Base-by-base conservation (phyloP, 2,888 invertebrate genomes). In the Temnothorax rugatulus region DNA sequence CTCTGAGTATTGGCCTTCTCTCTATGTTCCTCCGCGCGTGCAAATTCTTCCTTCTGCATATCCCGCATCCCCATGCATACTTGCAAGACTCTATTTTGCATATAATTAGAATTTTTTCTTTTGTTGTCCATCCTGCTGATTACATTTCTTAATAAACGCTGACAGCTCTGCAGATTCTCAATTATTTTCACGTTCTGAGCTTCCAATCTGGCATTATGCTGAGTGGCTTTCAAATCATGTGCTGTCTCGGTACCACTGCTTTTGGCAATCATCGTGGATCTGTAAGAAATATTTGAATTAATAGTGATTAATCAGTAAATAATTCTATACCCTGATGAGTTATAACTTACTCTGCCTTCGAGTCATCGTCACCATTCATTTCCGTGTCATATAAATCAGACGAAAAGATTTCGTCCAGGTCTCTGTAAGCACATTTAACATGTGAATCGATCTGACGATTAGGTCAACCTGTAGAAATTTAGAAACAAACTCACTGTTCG, bases 1-100 rank as follows among this genome's bases (percentile, higher is more conserved):
- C 74, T 81, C 34, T 79, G 79, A 8, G 21, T 4, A 18, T 54
- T 61, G 57, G 87, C 84, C 61, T 82, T 69, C 13, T 54, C n/a
- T 25, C 29, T 59, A 7, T 71, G 66, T 38, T 50, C 52, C 9
- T 73, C 61, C 18, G 41, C 50, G 4, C 73, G 81, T 9, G 47
- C 4, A 38, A 18, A 25, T 4, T 54, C 82, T 21, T 83, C 59
- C 9, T 83, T 83, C 4, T 83, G 79, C 38, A 59, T 38, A 9
- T 81, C 79, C 3, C 59, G 74, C 34, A 81, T 81, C 21, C 73
- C 74, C 21, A 74, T 74, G 1, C 74, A 81, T 11, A 73, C 44
- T 38, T 81, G 74, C 7, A 81, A 38, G 2, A 81, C 34, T 25
- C 73, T 47, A 25, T 73, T 73, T 47, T 38, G 79, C n/a, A 38